Evolutionary conservation across 2,888 invertebrate genomes (phyloP).

Genomic region (Dicycla oo): DNA sequence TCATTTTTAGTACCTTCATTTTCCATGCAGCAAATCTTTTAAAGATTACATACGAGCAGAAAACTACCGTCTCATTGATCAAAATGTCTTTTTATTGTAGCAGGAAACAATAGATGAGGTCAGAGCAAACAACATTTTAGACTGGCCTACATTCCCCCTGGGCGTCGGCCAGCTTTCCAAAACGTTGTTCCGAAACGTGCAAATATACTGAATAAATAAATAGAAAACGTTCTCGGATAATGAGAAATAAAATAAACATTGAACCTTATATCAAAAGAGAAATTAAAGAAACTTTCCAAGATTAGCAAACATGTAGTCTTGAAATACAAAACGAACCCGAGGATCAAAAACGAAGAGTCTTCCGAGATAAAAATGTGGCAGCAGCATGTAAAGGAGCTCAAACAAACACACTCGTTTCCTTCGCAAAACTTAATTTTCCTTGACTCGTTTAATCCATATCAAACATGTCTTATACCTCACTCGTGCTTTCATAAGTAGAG

Average conservation of each 20-base stretch:
- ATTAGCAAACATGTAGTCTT: conserved; percentile 52
- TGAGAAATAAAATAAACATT: conserved; percentile 31
- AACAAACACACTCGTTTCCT: conserved; percentile 67
- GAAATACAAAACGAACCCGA: conserved; percentile 62
- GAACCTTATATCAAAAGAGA: conserved; percentile 22
- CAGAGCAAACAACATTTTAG: conserved; percentile 58
- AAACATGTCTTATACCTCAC: conserved; percentile 62
- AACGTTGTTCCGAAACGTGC: conserved; percentile 41
- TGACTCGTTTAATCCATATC: conserved; percentile 73
- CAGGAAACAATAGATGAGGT: conserved; percentile 57
- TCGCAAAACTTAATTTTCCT: conserved; percentile 72
- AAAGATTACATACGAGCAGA: conserved; percentile 15
- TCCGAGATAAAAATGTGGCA: conserved; percentile 65
- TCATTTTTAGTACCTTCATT: background rate
- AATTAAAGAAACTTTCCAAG: conserved; percentile 43
- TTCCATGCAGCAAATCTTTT: background rate
- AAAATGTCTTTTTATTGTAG: conserved; percentile 52
- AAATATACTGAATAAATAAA: conserved; percentile 53
- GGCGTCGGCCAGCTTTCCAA: conserved; percentile 49
- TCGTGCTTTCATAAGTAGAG: conserved; percentile 36
- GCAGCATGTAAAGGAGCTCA: conserved; percentile 70
- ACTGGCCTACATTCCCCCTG: conserved; percentile 53
- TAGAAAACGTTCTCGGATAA: conserved; percentile 30
- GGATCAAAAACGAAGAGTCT: conserved; percentile 63
- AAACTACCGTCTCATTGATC: conserved; percentile 51